Evolutionary conservation across 2,113 vertebrate species (phyloP), one percentile per base, ranked within the genome.

Genomic region (Numida meleagris): DNA sequence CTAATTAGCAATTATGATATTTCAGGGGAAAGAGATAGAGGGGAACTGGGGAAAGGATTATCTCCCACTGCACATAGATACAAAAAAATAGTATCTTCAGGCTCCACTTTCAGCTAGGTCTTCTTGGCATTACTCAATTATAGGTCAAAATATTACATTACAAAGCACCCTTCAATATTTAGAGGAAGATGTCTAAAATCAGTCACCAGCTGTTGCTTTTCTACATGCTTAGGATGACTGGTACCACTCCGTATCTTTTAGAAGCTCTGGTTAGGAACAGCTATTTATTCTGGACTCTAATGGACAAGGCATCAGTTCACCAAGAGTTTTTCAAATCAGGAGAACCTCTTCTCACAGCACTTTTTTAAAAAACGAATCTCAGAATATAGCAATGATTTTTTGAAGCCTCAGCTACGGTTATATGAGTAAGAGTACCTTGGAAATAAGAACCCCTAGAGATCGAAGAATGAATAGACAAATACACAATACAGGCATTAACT

Each of bases 171-270:
- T 59, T 27, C 43, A 94, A 81, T 38, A 76, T 86, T 79, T 78
- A 83, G 43, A 42, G 51, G 29, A 83, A 81, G 43, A 68, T 9
- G 77, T 57, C 24, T 58, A 86, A 94, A 95, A 94, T 76, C 33
- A 82, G 83, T 15, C 66, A 90, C 15, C 90, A 95, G 92, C 86
- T 94, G 92, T 78, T 89, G 73, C 31, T 82, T 82, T 66, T 45
- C 86, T 82, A 59, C 80, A 42, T 88, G 57, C 61, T 78, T 81
- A 59, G 79, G 65, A 92, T 4, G 7, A 55, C 65, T 93, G 94
- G 51, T 92, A 55, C 82, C 75, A 76, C 42, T 57, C 59, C 20
- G 7, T 27, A 61, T 75, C 14, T 90, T 83, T 43, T 75, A 31
- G 40, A 19, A 81, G 8, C 48, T 77, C 14, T 57, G n/a, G 23